Conservation (phyloP, 2,888 invertebrate genomes). For the Ichneumoninae sp. region DNA sequence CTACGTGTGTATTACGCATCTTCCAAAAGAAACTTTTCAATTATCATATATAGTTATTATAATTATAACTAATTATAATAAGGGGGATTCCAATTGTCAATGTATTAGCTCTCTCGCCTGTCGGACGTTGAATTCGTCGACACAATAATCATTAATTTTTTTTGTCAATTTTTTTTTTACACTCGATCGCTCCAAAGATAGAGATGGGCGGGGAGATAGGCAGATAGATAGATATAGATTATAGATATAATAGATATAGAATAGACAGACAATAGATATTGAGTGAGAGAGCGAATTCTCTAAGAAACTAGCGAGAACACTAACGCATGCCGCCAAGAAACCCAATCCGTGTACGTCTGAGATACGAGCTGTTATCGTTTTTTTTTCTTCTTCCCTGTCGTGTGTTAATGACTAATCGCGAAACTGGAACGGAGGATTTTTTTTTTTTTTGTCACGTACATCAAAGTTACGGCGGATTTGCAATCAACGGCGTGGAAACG, state of each 20-base stretch:
- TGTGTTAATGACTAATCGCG: not conserved
- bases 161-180: not conserved
- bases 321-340: constrained; percentile 80
- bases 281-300: constrained; percentile 60
- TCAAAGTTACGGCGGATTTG: not conserved
- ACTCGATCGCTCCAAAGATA: constrained; percentile 58
- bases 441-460: constrained; percentile 7
- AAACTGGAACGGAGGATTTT: constrained; percentile 4
- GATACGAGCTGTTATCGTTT: constrained; percentile 27
- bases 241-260: constrained; percentile 20
- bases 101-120: constrained; percentile 58
- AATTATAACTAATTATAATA: constrained; percentile 38
- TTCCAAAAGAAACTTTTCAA: constrained; percentile 55
- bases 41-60: constrained; percentile 29
- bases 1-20: constrained; percentile 64
- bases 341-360: constrained; percentile 68
- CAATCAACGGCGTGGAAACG: constrained; percentile 2
- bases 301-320: constrained; percentile 73
- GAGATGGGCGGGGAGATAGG: constrained; percentile 21
- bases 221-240: constrained; percentile 29
- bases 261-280: constrained; percentile 23
- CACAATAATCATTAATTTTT: constrained; percentile 36
- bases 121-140: constrained; percentile 52
- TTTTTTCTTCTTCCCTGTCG: constrained; percentile 23
- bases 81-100: constrained; percentile 26